Base-by-base conservation (phyloP, 2,113 vertebrate species). In the Hippocampus comes region DNA sequence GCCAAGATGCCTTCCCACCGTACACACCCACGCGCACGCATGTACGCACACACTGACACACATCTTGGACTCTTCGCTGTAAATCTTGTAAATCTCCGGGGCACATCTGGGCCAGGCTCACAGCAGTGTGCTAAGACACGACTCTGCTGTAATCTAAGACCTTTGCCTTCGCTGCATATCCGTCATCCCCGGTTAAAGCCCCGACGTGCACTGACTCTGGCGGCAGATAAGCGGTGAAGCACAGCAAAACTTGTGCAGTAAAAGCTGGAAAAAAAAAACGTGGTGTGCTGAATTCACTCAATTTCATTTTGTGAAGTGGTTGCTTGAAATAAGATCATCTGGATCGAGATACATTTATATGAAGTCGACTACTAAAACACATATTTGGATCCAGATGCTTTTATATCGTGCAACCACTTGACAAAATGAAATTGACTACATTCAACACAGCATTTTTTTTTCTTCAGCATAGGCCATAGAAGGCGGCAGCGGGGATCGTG, bases 221-320 rank as follows among this genome's bases (percentile, higher is more conserved):
- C 38, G 10, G 74, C 71, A 71, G 84, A 84, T 80, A 80, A 77
- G 67, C 43, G 55, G 61, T 46, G 5, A 55, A 77, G 80, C 80
- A 12, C 77, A 84, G 84, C 1, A 42, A 72, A 82, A 80, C 82
- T 84, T 84, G 86, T 77, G 83, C 81, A 82, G 77, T 27, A 12
- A 46, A 46, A 10, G 12, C 43, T 46, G 43, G 34, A 1, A 5
- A 5, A 5, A 5, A 14, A 14, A 46, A 46, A 46, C 1, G 43
- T 15, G 43, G 43, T 4, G 43, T 10, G 10, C 14, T 46, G 12
- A 10, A 15, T 46, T 46, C 10, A 46, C 43, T 46, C 43, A 10
- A 14, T 14, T 46, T 46, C 43, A 46, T 14, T 38, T 38, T 38
- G 5, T 6, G 5, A 46, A 46, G 43, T 46, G 12, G 43, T 46